Conservation (phyloP, 2,888 invertebrate species). For the Gymnosoma rotundatum region DNA sequence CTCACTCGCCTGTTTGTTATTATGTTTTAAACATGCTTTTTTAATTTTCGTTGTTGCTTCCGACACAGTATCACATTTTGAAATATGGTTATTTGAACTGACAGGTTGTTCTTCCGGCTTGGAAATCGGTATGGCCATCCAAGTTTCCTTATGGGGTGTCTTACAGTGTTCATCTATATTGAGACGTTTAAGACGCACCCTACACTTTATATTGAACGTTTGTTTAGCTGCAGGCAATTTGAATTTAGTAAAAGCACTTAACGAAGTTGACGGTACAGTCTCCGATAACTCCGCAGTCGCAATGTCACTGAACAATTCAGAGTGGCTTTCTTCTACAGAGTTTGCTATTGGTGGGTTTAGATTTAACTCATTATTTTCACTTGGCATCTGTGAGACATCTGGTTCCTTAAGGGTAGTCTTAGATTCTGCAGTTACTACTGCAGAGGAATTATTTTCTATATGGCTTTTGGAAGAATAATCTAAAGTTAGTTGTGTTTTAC, state of each 20-base stretch:
- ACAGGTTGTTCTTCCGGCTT: conserved; percentile 16
- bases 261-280: no score
- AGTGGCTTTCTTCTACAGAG: neutral
- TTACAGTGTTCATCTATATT: conserved; percentile 14
- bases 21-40: conserved; percentile 47
- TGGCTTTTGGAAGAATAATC: neutral
- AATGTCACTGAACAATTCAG: neutral
- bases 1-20: conserved; percentile 5
- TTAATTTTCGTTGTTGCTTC: conserved; percentile 15
- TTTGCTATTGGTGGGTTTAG: conserved; percentile 21
- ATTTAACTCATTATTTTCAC: conserved; percentile 29
- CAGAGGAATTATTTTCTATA: neutral
- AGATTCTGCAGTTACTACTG: neutral
- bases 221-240: conserved; percentile 18
- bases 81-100: conserved; percentile 10
- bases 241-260: neutral
- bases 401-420: neutral
- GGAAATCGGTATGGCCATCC: conserved; percentile 18
- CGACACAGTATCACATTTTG: conserved; percentile 48
- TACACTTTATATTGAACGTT: conserved; percentile 49
- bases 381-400: neutral
- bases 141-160: conserved; percentile 33
- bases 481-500: conserved; percentile 7
- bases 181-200: conserved; percentile 51
- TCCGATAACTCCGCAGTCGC: neutral